Percentiles rank a stretch among this genome's conserved stretches.
Evolutionary conservation across 2,797 vertebrate genomes (phyloP).

Genomic region (Fringilla coelebs): DNA sequence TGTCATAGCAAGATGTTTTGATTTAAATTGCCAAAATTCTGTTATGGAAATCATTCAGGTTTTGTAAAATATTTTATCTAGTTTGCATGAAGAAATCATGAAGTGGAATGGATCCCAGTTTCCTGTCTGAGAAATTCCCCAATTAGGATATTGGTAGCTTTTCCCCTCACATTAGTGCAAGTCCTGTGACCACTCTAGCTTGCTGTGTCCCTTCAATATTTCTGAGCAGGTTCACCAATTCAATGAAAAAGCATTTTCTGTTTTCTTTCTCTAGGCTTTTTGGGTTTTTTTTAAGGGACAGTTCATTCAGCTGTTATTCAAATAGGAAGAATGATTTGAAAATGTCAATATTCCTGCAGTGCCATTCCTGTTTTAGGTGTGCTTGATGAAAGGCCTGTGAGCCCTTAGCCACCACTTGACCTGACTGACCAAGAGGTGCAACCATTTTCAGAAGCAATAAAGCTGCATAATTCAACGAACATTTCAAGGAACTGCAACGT

Average conservation of each 20-base stretch:
- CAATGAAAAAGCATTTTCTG: background rate
- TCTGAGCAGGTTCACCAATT: background rate
- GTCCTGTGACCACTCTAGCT: background rate
- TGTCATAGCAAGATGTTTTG: constrained; percentile 7
- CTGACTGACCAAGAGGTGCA: background rate
- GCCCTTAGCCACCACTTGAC: background rate
- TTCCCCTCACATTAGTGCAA: background rate
- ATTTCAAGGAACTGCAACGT: background rate
- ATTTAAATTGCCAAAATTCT: background rate
- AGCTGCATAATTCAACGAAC: background rate
- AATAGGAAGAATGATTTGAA: background rate
- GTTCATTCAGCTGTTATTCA: background rate
- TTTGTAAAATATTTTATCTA: background rate
- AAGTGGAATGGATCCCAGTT: background rate
- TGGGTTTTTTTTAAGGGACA: background rate
- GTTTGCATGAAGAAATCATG: background rate
- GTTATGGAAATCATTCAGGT: background rate
- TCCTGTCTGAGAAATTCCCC: background rate
- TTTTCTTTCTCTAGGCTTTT: background rate
- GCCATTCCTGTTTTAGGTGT: background rate
- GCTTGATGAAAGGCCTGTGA: background rate
- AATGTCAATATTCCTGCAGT: background rate
- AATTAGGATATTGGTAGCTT: background rate
- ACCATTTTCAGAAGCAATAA: background rate
- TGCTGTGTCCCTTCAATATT: background rate